Evolutionary conservation across 2,797 vertebrate species (phyloP), one percentile per base, ranked within the genome.

Genomic region (Manis javanica): DNA sequence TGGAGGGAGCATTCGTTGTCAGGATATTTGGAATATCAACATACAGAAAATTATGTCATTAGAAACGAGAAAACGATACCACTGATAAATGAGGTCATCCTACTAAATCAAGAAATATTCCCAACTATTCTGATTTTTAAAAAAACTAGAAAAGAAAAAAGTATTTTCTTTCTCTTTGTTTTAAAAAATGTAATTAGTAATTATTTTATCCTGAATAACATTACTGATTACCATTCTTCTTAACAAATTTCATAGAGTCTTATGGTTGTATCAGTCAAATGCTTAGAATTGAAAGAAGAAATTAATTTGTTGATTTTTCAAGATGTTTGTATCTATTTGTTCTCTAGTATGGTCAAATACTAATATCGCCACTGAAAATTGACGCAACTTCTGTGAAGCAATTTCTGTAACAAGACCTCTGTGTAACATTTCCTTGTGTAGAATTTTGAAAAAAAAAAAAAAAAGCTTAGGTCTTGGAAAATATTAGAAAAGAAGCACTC

Each of bases 381-480:
- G 85, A 82, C 0, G 13, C 37, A 86, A 93, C 11, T 3, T 53
- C 74, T 23, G 85, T 85, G 82, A 95, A 95, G 61, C 66, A 29
- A 37, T 29, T 85, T 68, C 15, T 51, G 18, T 29, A 37, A 68
- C 16, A n/a, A n/a, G 49, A 21, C 46, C 37, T 68, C 93, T 84
- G n/a, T 64, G 68, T 42, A 91, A 94, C 37, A 49, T 42, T 90
- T 85, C 55, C 93, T 95, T 29, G 16, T 5, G 1, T 9, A 86
- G 68, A 49, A 53, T 91, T 96, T 91, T 46, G 57, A 49, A 29
- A 75, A 78, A 12, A 31, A 7, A 78, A 69, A 23, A 39, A 46
- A 21, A 34, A 18, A 75, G 5, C 42, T 51, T 24, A n/a, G 64
- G 83, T 91, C 71, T 79, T 89, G 84, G 91, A 93, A 97, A 96